These are phyloP conservation scores for Pogonocichla stellata DNA, from an alignment of 2,113 vertebrate species.

Conservation along the genomic window DNA sequence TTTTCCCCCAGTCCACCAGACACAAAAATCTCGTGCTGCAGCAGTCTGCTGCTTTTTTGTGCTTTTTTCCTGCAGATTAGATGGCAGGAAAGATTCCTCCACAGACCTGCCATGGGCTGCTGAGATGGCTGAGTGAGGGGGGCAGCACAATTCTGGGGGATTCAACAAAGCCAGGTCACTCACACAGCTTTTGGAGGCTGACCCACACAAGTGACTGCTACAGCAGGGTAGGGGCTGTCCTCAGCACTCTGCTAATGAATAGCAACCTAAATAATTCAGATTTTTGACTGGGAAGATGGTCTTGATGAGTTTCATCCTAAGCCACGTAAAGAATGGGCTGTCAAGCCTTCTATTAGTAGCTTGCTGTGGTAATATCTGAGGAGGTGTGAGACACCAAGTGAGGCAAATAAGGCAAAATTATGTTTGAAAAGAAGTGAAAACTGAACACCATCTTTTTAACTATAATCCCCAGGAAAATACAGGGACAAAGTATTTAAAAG, in stretches of 20 bases:
- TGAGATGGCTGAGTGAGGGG: accelerated
- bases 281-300: background rate
- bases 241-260: background rate
- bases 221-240: background rate
- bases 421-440: background rate
- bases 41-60: background rate
- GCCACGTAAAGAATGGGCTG: background rate
- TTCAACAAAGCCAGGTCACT: background rate
- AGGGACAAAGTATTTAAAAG: background rate
- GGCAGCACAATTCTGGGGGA: accelerated
- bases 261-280: background rate
- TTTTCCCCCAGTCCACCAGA: background rate
- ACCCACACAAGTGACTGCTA: accelerated
- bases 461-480: background rate
- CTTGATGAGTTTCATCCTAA: background rate
- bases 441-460: background rate
- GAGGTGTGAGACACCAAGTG: background rate
- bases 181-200: accelerated
- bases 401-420: background rate
- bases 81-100: background rate
- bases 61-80: background rate
- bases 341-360: background rate
- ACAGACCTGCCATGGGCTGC: background rate
- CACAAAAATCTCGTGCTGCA: background rate
- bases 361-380: background rate